Conservation (phyloP, 2,888 invertebrate species). For the Ptilodon capucinus region DNA sequence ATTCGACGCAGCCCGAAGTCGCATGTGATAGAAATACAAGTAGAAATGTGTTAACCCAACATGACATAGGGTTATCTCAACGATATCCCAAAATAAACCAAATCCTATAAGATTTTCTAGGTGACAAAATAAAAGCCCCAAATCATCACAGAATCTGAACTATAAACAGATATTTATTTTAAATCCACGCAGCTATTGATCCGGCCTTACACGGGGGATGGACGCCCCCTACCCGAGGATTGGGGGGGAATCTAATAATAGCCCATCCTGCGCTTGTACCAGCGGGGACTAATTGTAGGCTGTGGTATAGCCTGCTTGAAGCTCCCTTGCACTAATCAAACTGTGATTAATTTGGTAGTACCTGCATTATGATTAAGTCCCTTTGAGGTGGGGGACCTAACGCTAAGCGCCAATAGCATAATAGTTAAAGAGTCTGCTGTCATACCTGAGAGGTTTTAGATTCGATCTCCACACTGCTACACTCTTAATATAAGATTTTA, state of each 20-base stretch:
- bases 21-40: no score
- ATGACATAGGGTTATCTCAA: no score
- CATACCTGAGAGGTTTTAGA: no score
- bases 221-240: neutral
- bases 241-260: conserved; percentile 17
- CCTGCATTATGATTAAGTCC: neutral
- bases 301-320: neutral
- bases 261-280: conserved; percentile 15
- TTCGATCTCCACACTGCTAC: no score
- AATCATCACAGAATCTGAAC: neutral
- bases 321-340: neutral
- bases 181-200: conserved; percentile 29
- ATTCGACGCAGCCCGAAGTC: no score
- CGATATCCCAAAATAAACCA: no score
- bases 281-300: conserved; percentile 3
- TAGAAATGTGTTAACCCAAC: no score
- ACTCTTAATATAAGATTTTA: no score
- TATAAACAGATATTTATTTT: conserved; percentile 22
- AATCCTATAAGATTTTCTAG: no score
- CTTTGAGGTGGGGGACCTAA: neutral
- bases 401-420: no score
- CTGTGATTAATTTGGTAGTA: neutral
- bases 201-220: neutral
- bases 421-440: no score
- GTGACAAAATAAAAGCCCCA: no score